Conservation (phyloP, 2,888 invertebrate species). For the Latrodectus elegans region DNA sequence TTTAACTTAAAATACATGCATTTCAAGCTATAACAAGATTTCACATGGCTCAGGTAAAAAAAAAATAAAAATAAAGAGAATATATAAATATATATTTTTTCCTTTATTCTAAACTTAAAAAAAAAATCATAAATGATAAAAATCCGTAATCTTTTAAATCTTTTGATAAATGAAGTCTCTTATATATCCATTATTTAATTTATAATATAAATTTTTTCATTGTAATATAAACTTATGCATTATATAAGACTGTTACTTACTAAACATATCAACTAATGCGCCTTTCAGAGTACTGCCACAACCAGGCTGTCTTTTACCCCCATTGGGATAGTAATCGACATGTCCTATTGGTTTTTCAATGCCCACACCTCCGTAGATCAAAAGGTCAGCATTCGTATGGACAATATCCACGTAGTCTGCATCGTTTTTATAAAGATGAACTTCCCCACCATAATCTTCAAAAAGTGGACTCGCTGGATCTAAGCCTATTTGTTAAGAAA, state of each 20-base stretch:
- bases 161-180: too few relatives aligned
- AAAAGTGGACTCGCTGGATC: constrained; percentile 68
- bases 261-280: constrained; percentile 57
- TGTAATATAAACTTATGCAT: too few relatives aligned
- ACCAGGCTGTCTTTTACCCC: constrained; percentile 64
- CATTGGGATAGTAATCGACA: constrained; percentile 69
- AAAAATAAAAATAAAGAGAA: too few relatives aligned
- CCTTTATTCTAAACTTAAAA: too few relatives aligned
- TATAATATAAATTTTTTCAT: too few relatives aligned
- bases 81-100: too few relatives aligned
- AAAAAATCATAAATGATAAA: too few relatives aligned
- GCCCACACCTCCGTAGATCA: constrained; percentile 65
- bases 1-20: too few relatives aligned
- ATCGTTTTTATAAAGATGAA: constrained; percentile 59
- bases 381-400: constrained; percentile 62
- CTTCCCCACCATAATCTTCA: constrained; percentile 59
- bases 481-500: constrained; percentile 21
- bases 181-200: too few relatives aligned
- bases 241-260: constrained; percentile 29
- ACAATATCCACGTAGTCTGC: constrained; percentile 66
- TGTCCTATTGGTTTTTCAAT: constrained; percentile 52
- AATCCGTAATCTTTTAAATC: too few relatives aligned
- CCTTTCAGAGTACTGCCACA: constrained; percentile 62
- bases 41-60: too few relatives aligned
- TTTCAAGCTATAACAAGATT: too few relatives aligned